Evolutionary conservation across 2,113 vertebrate genomes (phyloP), one percentile per base, ranked within the genome.

Genomic region (Colius striatus): DNA sequence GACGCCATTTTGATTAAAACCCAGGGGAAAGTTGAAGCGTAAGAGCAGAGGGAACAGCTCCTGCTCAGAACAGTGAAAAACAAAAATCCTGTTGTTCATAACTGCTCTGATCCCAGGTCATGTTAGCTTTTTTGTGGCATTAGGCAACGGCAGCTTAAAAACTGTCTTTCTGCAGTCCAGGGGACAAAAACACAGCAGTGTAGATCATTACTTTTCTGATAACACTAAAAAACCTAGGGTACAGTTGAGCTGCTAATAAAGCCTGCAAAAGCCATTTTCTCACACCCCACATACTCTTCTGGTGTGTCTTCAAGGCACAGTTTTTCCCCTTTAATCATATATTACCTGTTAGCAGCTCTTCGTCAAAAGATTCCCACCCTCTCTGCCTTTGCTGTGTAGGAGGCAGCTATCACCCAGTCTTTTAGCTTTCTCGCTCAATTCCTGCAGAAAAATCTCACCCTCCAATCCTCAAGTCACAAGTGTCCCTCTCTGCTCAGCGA

Each of bases 201-300:
- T 47, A 94, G 72, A 91, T 96, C 87, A 77, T 88, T 95, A 94
- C 91, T 88, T 95, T 90, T 80, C 63, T 90, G 72, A 80, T 41
- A 90, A 93, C 13, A 4, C 92, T 66, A 63, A 74, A 94, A 94
- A 93, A 71, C 53, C 60, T 74, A 76, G 68, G 90, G 47, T 92
- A 66, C 38, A 67, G 84, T 45, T 74, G 71, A 84, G 84, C 91
- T 94, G 77, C n/a, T 92, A 95, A 89, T 82, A 95, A 94, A 89
- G 70, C 66, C 93, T 51, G 66, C 30, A 82, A 77, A 91, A 87
- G 77, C n/a, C 47, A 50, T 81, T 82, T 83, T 78, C 50, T 94
- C 87, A 91, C 76, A 94, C 89, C 45, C 62, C 62, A 70, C 62
- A 86, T 70, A 90, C 73, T 92, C 68, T 84, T 93, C 83, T 77